Evolutionary conservation across 2,113 vertebrate species (phyloP), one percentile per base, ranked within the genome.

Genomic region (Cricetomys ansorgei): DNA sequence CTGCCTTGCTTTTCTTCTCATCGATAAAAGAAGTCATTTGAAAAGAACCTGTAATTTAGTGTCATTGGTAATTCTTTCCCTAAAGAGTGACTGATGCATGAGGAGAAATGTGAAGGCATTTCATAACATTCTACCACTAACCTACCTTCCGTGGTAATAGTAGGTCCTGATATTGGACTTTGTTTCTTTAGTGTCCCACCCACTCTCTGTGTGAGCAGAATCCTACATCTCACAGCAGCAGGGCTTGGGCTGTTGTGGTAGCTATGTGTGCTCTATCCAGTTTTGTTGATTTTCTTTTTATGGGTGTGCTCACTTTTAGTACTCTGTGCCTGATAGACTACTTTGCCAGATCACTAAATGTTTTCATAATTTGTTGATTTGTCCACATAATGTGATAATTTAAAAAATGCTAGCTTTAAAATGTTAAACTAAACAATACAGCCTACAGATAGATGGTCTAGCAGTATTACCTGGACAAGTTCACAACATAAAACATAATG

Each of bases 361-460:
- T 57, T 70, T 77, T 87, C 17, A 31, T 11, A 92, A 5, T 62
- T 70, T 13, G 15, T 57, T 43, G 9, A 85, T 70, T 92, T 67
- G 53, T 62, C 13, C 80, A 1, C 86, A 12, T 43, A 48, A 72
- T 57, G 3, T 77, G n/a, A 16, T 62, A 40, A 48, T 55, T 37
- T n/a, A n/a, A 64, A 94, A 80, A 80, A 64, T 7, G 80, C 25
- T 88, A 50, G 65, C 48, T 76, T 86, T 85, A 59, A 97, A 94
- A 77, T 89, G 48, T 12, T 53, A 17, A 72, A 67, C 27, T 67
- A 57, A 79, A 75, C 16, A 73, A 73, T 81, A 25, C 1, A 94
- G 12, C 31, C 6, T 16, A 19, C 34, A 88, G 57, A 48, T 43
- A 70, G 57, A 53, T 45, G 1, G 45, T 95, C 21, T 87, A 29